phyloP scores from a whole-genome alignment of 2,888 invertebrate genomes.

The Synergus gifuensis region DNA sequence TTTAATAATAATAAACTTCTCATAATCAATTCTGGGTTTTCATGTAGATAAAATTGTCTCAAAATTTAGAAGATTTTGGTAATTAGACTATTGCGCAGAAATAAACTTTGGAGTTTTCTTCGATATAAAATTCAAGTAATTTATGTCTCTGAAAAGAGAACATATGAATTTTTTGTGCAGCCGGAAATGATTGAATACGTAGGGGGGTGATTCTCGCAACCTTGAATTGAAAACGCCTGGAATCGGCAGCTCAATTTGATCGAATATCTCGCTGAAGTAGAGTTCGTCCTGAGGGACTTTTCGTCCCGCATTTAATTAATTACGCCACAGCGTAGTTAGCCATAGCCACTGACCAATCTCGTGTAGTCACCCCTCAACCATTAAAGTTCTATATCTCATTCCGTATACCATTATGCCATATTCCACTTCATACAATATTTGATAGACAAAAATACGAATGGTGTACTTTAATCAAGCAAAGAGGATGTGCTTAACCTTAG shows the following conservation, averaged over 20 bases:
- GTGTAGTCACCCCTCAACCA: constrained; percentile 3
- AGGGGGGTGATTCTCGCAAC: neutral
- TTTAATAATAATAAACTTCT: neutral
- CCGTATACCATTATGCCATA: neutral
- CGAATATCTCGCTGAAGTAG: constrained; percentile 10
- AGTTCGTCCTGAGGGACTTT: constrained; percentile 26
- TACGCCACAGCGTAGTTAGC: neutral
- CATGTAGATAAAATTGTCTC: neutral
- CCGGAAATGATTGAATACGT: neutral
- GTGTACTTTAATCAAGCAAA: neutral
- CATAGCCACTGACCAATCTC: constrained; percentile 20
- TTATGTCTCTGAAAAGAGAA: too few relatives aligned
- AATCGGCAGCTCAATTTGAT: constrained; percentile 31
- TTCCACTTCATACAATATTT: neutral
- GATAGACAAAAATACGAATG: neutral
- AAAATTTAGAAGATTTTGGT: constrained; percentile 1
- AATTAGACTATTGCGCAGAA: neutral
- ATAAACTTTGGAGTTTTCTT: neutral
- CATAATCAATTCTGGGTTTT: constrained; percentile 31
- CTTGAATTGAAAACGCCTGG: neutral
- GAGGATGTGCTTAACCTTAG: neutral
- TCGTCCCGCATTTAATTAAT: constrained; percentile 37
- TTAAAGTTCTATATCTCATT: neutral
- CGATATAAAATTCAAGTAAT: too few relatives aligned
- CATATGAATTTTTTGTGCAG: neutral